A percentile compares a stretch with the other conserved stretches of the same genome.
Conservation (phyloP, 2,113 vertebrate genomes). For the Antechinus flavipes region DNA sequence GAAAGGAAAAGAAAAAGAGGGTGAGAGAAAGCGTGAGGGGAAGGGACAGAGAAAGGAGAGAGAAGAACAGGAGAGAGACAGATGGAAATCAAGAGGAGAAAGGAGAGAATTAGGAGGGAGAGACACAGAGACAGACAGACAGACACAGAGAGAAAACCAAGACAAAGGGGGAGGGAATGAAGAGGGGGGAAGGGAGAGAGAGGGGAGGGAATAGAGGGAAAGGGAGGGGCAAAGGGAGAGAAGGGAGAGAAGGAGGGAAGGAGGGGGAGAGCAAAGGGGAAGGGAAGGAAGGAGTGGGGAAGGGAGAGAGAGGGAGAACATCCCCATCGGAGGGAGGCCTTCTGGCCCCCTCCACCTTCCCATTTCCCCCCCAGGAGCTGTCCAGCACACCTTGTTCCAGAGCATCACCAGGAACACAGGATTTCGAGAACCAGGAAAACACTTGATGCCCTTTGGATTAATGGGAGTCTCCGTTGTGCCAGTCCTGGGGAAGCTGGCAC, state of each 20-base stretch:
- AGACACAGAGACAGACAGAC: too few relatives aligned
- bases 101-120: neutral
- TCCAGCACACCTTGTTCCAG: constrained; percentile 16
- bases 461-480: constrained; percentile 4
- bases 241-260: neutral
- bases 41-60: neutral
- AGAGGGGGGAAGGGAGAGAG: too few relatives aligned
- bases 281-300: too few relatives aligned
- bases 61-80: neutral
- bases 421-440: constrained; percentile 44
- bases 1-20: neutral
- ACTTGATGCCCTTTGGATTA: neutral
- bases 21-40: neutral
- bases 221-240: neutral
- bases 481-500: constrained; percentile 1
- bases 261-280: neutral
- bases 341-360: neutral
- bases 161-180: neutral
- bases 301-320: neutral
- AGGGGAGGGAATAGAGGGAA: neutral
- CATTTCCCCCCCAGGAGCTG: neutral
- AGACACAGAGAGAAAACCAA: too few relatives aligned
- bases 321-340: neutral
- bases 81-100: too few relatives aligned
- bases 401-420: constrained; percentile 13